Percentiles rank a stretch among this genome's conserved stretches.
Conservation (phyloP, 2,797 vertebrate genomes). For the Leuciscus waleckii region DNA sequence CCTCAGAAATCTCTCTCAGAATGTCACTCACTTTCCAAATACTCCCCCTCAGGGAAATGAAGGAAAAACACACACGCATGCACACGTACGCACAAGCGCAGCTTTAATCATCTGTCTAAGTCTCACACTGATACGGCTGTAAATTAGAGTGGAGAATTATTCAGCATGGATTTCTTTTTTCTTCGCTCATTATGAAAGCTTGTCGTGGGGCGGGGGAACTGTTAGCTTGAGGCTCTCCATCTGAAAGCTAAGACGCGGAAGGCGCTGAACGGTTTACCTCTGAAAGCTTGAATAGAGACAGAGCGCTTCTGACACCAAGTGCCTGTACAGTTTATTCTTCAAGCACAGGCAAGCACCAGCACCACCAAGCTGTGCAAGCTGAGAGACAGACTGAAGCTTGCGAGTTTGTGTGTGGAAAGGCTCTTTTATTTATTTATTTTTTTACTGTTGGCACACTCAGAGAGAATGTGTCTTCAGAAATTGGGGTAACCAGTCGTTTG, state of each 20-base stretch:
- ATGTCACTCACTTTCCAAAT: conserved; percentile 51
- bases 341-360: conserved; percentile 56
- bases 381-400: conserved; percentile 29
- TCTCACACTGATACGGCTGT: conserved; percentile 65
- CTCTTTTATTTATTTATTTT: background rate
- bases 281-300: conserved; percentile 59
- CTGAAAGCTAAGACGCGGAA: conserved; percentile 25
- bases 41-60: conserved; percentile 55
- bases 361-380: conserved; percentile 39
- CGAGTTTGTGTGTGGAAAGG: conserved; percentile 9
- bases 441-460: conserved; percentile 1
- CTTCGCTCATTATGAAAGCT: conserved; percentile 60
- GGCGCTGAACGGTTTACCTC: conserved; percentile 54
- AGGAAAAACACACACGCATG: conserved; percentile 55
- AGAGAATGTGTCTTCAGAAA: conserved; percentile 2
- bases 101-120: conserved; percentile 64
- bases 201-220: conserved; percentile 67
- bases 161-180: conserved; percentile 64
- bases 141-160: conserved; percentile 72
- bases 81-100: conserved; percentile 33
- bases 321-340: conserved; percentile 64
- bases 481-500: background rate
- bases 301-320: conserved; percentile 61
- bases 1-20: conserved; percentile 38
- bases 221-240: conserved; percentile 61